Base-by-base conservation (phyloP, 2,888 invertebrate genomes). In the Hyalella azteca region DNA sequence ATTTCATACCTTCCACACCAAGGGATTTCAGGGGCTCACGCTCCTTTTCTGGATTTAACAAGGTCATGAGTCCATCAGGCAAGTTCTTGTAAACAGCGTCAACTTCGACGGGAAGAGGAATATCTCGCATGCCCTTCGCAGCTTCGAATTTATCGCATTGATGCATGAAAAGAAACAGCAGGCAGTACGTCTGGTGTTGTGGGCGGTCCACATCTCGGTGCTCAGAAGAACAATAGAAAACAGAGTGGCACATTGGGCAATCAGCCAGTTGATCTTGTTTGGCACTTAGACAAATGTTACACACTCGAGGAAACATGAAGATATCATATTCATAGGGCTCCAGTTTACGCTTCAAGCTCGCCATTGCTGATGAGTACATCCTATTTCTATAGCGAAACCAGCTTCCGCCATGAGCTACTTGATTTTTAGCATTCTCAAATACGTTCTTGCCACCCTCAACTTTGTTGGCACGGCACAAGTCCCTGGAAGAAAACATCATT, bases 141-240 rank as follows among this genome's bases (percentile, higher is more conserved):
- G 50, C 26, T 49, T 80, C 81, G 19, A 59, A n/a, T 11, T 40
- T 22, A 40, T 83, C 81, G 50, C 83, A 83, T 36, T 60, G 26
- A 26, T 78, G 45, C 29, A 78, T 77, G 26, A 82, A 78, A 3
- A 32, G n/a, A 26, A 60, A 79, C 26, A n/a, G n/a, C 3, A 29
- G 26, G 54, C 82, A 82, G 79, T 78, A 81, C 40, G 32, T 66
- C 3, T 15, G 36, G 76, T 82, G 82, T 13, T 60, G 39, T 7
- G 50, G 32, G 3, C 1, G 13, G 49, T 82, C 80, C 41, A 54
- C 7, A 3, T 11, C 9, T 36, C 13, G 11, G 60, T 82, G 82
- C 32, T 15, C 48, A 11, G 49, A 50, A n/a, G 59, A 60, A 29
- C 82, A 82, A 66, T 82, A 82, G 66, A 80, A 77, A n/a, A 80